A percentile compares a stretch with the other conserved stretches of the same genome.
phyloP scores from a whole-genome alignment of 1,140 invertebrate species.

The Drosophila equinoxialis region DNA sequence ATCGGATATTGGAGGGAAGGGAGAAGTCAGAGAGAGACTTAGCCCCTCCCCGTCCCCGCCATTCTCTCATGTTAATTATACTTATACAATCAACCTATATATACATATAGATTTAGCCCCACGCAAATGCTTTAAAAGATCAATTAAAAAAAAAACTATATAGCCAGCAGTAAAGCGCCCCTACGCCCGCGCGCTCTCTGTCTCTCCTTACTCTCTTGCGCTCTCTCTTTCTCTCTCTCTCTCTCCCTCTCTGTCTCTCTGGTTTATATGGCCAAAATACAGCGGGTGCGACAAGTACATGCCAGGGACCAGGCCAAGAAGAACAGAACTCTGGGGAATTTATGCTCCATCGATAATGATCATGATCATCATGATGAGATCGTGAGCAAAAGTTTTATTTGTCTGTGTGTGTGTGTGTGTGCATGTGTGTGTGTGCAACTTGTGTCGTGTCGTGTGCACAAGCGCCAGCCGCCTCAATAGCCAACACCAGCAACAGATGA shows the following conservation, averaged over 20 bases:
- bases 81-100: slow-evolving; percentile 15
- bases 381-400: slow-evolving; percentile 28
- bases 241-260: neutral
- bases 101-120: slow-evolving; percentile 40
- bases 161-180: slow-evolving; percentile 6
- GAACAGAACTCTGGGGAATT: slow-evolving; percentile 16
- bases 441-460: slow-evolving; percentile 75
- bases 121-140: slow-evolving; percentile 37
- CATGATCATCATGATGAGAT: slow-evolving; percentile 36
- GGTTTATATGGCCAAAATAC: slow-evolving; percentile 23
- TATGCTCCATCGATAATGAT: slow-evolving; percentile 43
- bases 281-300: slow-evolving; percentile 34
- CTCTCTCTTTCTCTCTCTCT: neutral
- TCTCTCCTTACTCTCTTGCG: neutral
- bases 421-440: slow-evolving; percentile 38
- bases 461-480: slow-evolving; percentile 56
- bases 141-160: slow-evolving; percentile 42
- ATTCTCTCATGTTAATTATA: neutral
- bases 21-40: neutral
- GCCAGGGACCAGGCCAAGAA: slow-evolving; percentile 34
- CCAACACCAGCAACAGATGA: neutral
- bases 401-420: slow-evolving; percentile 30
- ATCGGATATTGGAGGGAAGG: neutral
- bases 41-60: neutral
- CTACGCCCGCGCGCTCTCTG: neutral